Base-by-base conservation (phyloP, 2,113 vertebrate genomes). In the Channa maculata region DNA sequence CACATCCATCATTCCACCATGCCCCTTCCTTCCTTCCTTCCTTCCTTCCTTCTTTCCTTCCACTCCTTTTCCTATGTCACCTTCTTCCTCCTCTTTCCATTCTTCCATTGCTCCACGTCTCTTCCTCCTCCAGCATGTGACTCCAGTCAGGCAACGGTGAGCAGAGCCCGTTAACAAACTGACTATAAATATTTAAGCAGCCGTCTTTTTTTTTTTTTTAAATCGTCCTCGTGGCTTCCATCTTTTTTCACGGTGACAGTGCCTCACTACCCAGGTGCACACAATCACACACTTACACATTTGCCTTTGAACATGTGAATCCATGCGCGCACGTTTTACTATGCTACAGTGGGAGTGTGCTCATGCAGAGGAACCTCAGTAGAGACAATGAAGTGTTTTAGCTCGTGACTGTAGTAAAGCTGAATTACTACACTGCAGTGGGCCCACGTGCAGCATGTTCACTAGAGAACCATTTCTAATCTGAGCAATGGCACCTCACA, bases 131-230 rank as follows among this genome's bases (percentile, higher is more conserved):
- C 73, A 53, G 73, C 79, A 85, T 6, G 59, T 76, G 78, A 80
- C 54, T 41, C 67, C 61, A 48, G 57, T 68, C 46, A 38, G 34
- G 62, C 77, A 67, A 13, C 48, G 33, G 46, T 65, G 54, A 85
- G 63, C 15, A 15, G 69, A 75, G 58, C 44, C 59, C 34, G 39
- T 68, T 65, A 61, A 82, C 75, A 88, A 82, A 88, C 57, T 14
- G 63, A 64, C 43, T 44, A 11, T 45, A 75, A 82, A 85, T 84
- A 83, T 81, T 79, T 77, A 65, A 86, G 77, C 79, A 78, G 48
- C 59, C 75, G 62, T 77, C 69, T 71, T 52, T 43, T 37, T 66
- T 60, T 37, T 24, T 24, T 24, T 24, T 24, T 24, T 24, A 24
- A 24, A 24, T 24, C 24, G 24, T 24, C 24, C 24, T 9, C 37